These are phyloP conservation scores for Choristoneura fumiferana DNA, from an alignment of 1,140 invertebrate species.

Conservation along the genomic window DNA sequence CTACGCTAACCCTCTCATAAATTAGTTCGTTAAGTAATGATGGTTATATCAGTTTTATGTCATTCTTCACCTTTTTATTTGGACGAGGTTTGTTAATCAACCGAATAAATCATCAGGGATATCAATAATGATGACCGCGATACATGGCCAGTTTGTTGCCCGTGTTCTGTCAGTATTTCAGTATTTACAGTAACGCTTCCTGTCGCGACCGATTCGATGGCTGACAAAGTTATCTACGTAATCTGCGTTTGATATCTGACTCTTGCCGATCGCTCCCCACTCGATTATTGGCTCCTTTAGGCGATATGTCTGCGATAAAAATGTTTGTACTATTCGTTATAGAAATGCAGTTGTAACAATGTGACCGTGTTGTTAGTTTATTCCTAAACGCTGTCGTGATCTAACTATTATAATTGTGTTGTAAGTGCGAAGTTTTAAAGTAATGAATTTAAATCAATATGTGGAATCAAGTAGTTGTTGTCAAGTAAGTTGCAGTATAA, in stretches of 20 bases:
- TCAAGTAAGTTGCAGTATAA: conserved; percentile 50
- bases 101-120: not conserved
- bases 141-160: conserved; percentile 12
- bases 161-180: conserved; percentile 22
- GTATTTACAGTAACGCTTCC: conserved; percentile 25
- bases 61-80: not conserved
- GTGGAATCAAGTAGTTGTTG: conserved; percentile 63
- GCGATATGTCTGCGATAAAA: conserved; percentile 44
- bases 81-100: not conserved
- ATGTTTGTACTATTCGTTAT: conserved; percentile 45
- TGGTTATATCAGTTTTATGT: not conserved
- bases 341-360: not conserved
- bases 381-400: not conserved
- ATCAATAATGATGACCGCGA: too few species aligned
- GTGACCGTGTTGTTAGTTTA: not conserved
- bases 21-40: not conserved
- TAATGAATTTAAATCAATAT: conserved; percentile 44
- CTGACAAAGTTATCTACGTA: conserved; percentile 45
- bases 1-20: not conserved
- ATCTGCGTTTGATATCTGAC: conserved; percentile 35
- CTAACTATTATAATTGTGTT: conserved; percentile 22
- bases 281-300: conserved; percentile 41
- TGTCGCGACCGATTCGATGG: conserved; percentile 22
- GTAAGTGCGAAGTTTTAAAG: conserved; percentile 32
- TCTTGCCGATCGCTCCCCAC: conserved; percentile 23